These are phyloP conservation scores for Formica selysi DNA, from an alignment of 1,140 invertebrate genomes.

Conservation along the genomic window DNA sequence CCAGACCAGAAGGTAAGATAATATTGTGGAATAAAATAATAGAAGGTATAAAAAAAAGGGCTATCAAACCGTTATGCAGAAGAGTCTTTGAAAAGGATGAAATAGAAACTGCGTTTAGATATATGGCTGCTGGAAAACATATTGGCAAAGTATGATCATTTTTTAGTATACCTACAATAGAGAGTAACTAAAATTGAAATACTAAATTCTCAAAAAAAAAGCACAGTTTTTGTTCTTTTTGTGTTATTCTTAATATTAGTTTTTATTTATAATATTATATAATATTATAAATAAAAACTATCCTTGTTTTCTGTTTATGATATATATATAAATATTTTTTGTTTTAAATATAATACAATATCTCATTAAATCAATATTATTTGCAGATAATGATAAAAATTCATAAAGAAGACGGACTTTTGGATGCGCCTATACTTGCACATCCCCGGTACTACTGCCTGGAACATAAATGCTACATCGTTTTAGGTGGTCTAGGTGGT, in stretches of 20 bases:
- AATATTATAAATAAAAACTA: too few relatives aligned
- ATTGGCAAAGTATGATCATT: slow-evolving; percentile 88
- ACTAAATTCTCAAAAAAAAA: neutral
- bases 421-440: slow-evolving; percentile 79
- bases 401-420: slow-evolving; percentile 78
- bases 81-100: too few relatives aligned
- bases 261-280: too few relatives aligned
- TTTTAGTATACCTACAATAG: neutral
- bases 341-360: too few relatives aligned
- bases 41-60: slow-evolving; percentile 85
- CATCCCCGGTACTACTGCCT: slow-evolving; percentile 87
- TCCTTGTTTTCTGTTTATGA: too few relatives aligned
- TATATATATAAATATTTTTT: too few relatives aligned
- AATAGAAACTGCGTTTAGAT: slow-evolving; percentile 82
- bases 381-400: slow-evolving; percentile 88
- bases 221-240: too few relatives aligned
- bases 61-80: slow-evolving; percentile 84
- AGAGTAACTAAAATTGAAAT: neutral
- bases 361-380: neutral
- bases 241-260: too few relatives aligned
- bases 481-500: slow-evolving; percentile 91
- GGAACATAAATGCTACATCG: slow-evolving; percentile 82
- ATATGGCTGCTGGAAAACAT: slow-evolving; percentile 91
- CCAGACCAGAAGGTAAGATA: slow-evolving; percentile 75
- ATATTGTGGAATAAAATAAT: accelerated